Percentiles rank a stretch among this genome's conserved stretches.
These are phyloP conservation scores for Drosophila pectinifera DNA, from an alignment of 1,140 invertebrate species.

Conservation along the genomic window DNA sequence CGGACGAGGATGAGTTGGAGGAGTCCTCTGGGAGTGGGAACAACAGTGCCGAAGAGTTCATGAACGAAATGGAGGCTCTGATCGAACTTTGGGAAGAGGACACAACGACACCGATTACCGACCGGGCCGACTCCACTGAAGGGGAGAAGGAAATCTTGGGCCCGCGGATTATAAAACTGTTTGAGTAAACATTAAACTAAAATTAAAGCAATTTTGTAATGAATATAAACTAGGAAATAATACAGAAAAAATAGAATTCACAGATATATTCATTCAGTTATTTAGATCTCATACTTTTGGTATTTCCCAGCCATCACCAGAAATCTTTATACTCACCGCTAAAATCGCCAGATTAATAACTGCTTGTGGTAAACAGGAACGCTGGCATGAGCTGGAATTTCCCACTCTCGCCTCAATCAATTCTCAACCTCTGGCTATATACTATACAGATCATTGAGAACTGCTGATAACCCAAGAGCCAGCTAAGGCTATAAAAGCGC, in stretches of 20 bases:
- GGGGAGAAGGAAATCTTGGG: neutral
- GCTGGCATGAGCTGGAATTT: conserved; percentile 19
- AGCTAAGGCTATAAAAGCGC: conserved; percentile 35
- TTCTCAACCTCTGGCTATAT: conserved; percentile 5
- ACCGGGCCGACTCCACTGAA: neutral
- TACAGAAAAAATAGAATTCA: neutral
- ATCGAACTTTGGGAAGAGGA: conserved; percentile 1
- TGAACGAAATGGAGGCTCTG: conserved; percentile 35
- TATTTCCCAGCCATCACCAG: neutral
- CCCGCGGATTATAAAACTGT: neutral
- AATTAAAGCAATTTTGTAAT: neutral
- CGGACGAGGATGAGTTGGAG: neutral
- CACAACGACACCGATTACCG: neutral
- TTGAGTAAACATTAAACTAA: too few species aligned
- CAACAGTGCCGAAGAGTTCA: conserved; percentile 47
- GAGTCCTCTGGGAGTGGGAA: neutral
- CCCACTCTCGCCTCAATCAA: conserved; percentile 22
- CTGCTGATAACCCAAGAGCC: conserved; percentile 34
- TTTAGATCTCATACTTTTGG: neutral
- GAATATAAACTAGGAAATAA: neutral
- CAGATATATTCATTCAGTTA: neutral
- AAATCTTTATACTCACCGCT: neutral
- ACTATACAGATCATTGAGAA: neutral
- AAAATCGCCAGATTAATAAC: neutral
- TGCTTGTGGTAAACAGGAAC: conserved; percentile 13